Conservation (phyloP, 1,140 invertebrate species). For the Danaus melanippus region DNA sequence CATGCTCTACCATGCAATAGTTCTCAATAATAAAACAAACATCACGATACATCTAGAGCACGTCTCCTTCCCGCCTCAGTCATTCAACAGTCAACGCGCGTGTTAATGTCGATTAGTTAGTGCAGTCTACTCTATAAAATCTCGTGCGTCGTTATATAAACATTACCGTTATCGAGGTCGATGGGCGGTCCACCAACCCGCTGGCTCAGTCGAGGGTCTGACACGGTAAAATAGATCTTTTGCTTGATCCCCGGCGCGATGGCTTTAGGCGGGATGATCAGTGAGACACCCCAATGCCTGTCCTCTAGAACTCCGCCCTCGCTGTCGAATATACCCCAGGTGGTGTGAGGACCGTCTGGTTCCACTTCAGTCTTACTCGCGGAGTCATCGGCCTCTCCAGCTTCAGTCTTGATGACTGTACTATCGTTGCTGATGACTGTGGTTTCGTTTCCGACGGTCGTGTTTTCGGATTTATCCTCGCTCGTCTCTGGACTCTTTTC, state of each 20-base stretch:
- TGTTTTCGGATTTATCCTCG: slow-evolving; percentile 60
- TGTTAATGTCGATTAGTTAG: slow-evolving; percentile 66
- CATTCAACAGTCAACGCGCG: slow-evolving; percentile 27
- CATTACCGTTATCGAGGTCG: slow-evolving; percentile 89
- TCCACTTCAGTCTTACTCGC: slow-evolving; percentile 47
- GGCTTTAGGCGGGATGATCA: slow-evolving; percentile 91
- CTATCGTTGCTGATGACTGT: slow-evolving; percentile 56
- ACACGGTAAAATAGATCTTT: slow-evolving; percentile 96
- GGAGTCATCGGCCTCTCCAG: slow-evolving; percentile 38
- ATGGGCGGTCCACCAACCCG: slow-evolving; percentile 83
- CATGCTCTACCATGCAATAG: slow-evolving; percentile 18
- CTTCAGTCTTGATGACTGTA: slow-evolving; percentile 41
- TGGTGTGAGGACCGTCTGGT: slow-evolving; percentile 72
- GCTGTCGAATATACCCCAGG: slow-evolving; percentile 82
- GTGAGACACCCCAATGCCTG: slow-evolving; percentile 89
- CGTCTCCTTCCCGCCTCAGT: slow-evolving; percentile 36
- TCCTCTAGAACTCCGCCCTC: slow-evolving; percentile 88
- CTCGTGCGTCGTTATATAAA: slow-evolving; percentile 63
- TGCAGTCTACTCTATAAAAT: slow-evolving; percentile 59
- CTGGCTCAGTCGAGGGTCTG: slow-evolving; percentile 79
- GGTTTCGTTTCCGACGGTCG: slow-evolving; percentile 59
- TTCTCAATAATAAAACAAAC: slow-evolving; percentile 7
- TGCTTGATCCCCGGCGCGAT: slow-evolving; percentile 85
- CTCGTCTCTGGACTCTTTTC: slow-evolving; percentile 60
- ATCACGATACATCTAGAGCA: slow-evolving; percentile 2